These are phyloP conservation scores for Pogonophryne albipinna DNA, from an alignment of 2,797 vertebrate genomes.

Conservation along the genomic window DNA sequence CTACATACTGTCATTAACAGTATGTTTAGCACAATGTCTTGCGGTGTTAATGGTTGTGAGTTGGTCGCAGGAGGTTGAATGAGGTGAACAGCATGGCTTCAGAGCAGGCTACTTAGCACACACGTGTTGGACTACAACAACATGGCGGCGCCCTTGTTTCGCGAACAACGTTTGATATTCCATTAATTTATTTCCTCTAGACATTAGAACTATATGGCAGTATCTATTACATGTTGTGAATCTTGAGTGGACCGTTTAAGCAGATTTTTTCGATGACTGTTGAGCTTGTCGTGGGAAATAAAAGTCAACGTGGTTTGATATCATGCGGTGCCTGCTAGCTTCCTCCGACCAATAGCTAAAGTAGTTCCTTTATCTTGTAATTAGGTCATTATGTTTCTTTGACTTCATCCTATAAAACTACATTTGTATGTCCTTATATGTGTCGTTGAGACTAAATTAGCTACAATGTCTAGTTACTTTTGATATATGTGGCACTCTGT, in stretches of 20 bases:
- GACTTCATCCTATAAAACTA: too few species aligned
- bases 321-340: conserved; percentile 23
- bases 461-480: background rate
- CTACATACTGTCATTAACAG: fast-evolving
- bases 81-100: background rate
- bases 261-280: fast-evolving
- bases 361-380: background rate
- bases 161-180: background rate
- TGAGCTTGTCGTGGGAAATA: fast-evolving
- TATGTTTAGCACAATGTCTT: fast-evolving
- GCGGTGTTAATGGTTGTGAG: fast-evolving
- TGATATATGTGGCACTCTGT: too few species aligned
- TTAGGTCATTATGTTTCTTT: background rate
- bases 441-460: too few species aligned
- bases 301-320: conserved; percentile 34
- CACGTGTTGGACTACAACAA: conserved; percentile 69
- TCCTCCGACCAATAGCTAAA: background rate
- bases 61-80: fast-evolving
- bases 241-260: fast-evolving
- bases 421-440: too few species aligned
- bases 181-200: fast-evolving
- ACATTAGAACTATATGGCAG: fast-evolving
- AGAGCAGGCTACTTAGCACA: background rate
- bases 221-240: fast-evolving
- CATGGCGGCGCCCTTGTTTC: conserved; percentile 66